These are phyloP conservation scores for Alosa sapidissima DNA, from an alignment of 2,797 vertebrate species.

Conservation along the genomic window DNA sequence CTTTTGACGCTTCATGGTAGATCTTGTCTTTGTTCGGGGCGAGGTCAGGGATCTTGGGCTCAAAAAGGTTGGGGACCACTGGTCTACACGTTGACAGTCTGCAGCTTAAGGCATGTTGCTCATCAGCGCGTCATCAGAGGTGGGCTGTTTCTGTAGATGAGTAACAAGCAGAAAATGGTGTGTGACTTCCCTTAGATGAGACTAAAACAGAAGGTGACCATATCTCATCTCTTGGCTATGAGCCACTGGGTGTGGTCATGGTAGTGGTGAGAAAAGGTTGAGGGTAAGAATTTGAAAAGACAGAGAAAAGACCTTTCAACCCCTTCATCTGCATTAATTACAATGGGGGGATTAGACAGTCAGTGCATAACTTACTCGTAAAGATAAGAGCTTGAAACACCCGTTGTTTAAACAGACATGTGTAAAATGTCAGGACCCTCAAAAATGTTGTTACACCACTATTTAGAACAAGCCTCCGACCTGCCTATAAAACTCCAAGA, in stretches of 20 bases:
- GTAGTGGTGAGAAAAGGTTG: not conserved
- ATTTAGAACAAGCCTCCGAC: no score
- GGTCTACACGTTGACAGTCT: not conserved
- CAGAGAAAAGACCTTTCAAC: not conserved
- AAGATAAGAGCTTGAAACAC: not conserved
- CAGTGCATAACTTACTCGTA: not conserved
- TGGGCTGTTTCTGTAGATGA: not conserved
- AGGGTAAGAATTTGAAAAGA: not conserved
- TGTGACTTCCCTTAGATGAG: not conserved
- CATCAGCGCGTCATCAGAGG: not conserved
- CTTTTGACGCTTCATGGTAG: no score
- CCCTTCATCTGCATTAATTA: not conserved
- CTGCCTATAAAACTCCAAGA: no score
- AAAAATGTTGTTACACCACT: not conserved
- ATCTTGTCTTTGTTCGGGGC: no score
- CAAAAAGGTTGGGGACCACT: no score
- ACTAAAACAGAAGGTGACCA: not conserved
- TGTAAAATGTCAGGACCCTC: not conserved
- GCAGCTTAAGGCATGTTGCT: not conserved
- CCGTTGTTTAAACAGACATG: not conserved
- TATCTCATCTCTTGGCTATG: not conserved
- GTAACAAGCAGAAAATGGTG: not conserved
- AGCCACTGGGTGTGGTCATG: not conserved
- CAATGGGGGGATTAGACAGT: no score
- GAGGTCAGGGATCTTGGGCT: no score